phyloP scores from a whole-genome alignment of 2,888 invertebrate species.

The Epinotia ramella region DNA sequence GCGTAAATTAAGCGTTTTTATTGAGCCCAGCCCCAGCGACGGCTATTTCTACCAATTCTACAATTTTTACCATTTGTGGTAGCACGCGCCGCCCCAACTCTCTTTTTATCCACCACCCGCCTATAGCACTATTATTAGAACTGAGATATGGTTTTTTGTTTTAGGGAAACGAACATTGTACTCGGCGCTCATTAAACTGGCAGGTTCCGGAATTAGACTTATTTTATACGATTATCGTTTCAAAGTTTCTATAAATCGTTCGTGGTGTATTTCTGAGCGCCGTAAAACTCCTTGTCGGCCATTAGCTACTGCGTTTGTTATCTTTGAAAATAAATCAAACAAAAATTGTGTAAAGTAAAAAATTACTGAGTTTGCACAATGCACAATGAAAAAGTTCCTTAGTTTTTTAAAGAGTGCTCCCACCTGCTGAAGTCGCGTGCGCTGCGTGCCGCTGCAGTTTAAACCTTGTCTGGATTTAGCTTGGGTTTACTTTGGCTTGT shows the following conservation, averaged over 20 bases:
- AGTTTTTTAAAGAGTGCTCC: constrained; percentile 77
- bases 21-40: constrained; percentile 63
- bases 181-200: constrained; percentile 40
- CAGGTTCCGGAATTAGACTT: constrained; percentile 43
- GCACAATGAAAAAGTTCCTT: constrained; percentile 72
- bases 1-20: constrained; percentile 84
- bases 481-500: constrained; percentile 51
- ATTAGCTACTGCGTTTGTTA: constrained; percentile 42
- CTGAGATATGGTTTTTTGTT: constrained; percentile 45
- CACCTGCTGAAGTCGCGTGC: constrained; percentile 85
- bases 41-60: constrained; percentile 75
- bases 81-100: constrained; percentile 74
- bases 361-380: constrained; percentile 65
- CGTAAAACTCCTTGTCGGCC: constrained; percentile 21
- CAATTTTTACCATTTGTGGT: constrained; percentile 69
- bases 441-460: constrained; percentile 48
- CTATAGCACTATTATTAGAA: constrained; percentile 63
- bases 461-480: constrained; percentile 47
- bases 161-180: constrained; percentile 37
- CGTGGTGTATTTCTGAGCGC: constrained; percentile 16
- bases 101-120: constrained; percentile 68
- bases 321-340: constrained; percentile 50
- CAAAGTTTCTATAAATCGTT: constrained; percentile 26
- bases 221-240: constrained; percentile 40
- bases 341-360: constrained; percentile 59